Evolutionary conservation across 2,797 vertebrate species (phyloP), one percentile per base, ranked within the genome.

Genomic region (Girardinus metallicus): DNA sequence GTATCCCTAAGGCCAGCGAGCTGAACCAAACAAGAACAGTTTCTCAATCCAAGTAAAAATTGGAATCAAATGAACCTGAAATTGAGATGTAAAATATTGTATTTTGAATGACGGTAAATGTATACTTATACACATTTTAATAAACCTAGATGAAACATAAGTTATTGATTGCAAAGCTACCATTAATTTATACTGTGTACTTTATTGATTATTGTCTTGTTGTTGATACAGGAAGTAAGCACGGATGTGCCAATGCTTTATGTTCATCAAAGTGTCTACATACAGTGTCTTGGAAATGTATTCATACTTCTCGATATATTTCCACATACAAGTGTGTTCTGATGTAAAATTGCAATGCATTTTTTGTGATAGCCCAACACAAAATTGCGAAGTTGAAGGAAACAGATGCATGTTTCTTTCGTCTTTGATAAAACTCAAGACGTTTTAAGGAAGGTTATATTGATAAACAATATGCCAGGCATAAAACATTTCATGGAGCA

Each of bases 1-100:
- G 87, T 88, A 88, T 80, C 79, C 66, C 83, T 73, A 44, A 78
- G 80, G 74, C 73, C 4, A 44, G 77, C 80, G 75, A 80, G 81
- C 72, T 79, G 68, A 85, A 80, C 49, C 75, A 70, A 88, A 76
- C 75, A 66, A 55, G 0, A 49, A 49, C 72, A 82, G 74, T 78
- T 82, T 84, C 77, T 73, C 73, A 80, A 62, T 8, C 57, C 1
- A 16, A 9, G 12, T 31, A 29, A 60, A 60, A 29, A 60, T 15
- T 31, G n/a, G 12, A 5, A 29, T 60, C 55, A 60, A 31, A 60
- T 60, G 55, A 1, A 15, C 15, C 12, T 60, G 11, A 29, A 29
- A 26, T 53, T 53, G 51, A 53, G 11, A 57, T 57, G 10, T n/a
- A n/a, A 31, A 31, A 21, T 36, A 64, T 36, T 64, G 31, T 36